Evolutionary conservation across 2,797 vertebrate species (phyloP), one percentile per base, ranked within the genome.

Genomic region (Taenioides sp.): DNA sequence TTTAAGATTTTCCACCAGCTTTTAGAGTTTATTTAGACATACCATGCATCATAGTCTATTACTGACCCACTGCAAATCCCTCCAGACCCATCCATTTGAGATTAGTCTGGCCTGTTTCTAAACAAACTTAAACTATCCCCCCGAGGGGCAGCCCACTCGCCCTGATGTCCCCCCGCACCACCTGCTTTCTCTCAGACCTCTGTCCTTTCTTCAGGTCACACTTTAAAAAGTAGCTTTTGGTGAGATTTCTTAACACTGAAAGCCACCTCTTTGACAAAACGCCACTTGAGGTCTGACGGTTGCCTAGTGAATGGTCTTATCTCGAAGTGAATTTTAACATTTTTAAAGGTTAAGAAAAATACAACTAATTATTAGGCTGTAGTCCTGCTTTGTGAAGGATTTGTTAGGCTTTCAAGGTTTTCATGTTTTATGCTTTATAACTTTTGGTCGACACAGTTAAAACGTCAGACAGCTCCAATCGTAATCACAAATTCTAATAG

Each of bases 71-170:
- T 71, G 54, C 72, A 78, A 78, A 79, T 54, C 74, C 66, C 71
- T 71, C 71, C 76, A 84, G 82, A 71, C 68, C 76, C 77, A 78
- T 75, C 75, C 82, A 85, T 86, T 81, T 80, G 73, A 77, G 80
- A 86, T 90, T 88, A 85, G 85, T 68, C 79, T 5, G 23, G 68
- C 72, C 79, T 77, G 37, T 87, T 85, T 75, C 75, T 78, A 75
- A 85, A 84, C 79, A 77, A 84, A 81, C 79, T 67, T 80, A 86
- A 85, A 87, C 81, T 75, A 79, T 75, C 76, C 82, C 81, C 83
- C 74, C 3, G 67, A 83, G 84, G 82, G 68, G 85, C 78, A 76
- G 78, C 62, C 65, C 31, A 71, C 79, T 81, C 83, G 78, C 87
- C 76, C 58, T 27, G 68, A 69, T 69, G 73, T 78, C 79, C 43